Conservation (phyloP, 1,140 invertebrate genomes). For the Euura lappo region DNA sequence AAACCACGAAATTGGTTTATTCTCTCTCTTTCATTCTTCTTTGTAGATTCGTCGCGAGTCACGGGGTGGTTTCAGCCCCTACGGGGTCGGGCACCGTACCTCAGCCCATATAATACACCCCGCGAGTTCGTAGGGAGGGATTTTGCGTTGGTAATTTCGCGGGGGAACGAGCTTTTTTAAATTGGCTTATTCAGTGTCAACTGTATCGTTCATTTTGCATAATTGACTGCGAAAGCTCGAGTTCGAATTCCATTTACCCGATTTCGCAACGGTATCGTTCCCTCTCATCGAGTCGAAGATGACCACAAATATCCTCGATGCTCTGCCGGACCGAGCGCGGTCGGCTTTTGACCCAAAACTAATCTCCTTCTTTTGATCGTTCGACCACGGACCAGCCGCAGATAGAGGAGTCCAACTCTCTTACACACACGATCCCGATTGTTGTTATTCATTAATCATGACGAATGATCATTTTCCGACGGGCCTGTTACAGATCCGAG, state of each 20-base stretch:
- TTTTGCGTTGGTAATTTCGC: conserved; percentile 29
- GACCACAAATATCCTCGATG: not conserved
- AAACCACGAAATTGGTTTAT: conserved; percentile 62
- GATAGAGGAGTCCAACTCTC: no score
- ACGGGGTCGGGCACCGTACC: not conserved
- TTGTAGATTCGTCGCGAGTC: not conserved
- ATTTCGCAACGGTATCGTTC: not conserved
- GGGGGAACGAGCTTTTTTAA: conserved; percentile 58
- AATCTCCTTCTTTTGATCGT: not conserved
- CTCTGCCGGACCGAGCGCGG: not conserved
- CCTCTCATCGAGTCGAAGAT: not conserved
- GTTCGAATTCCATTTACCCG: not conserved
- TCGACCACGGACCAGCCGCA: not conserved
- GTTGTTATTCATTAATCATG: no score
- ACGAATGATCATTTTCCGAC: no score
- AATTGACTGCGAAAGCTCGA: not conserved
- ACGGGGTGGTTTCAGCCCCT: not conserved
- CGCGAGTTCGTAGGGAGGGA: conserved; percentile 12
- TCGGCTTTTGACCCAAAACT: not conserved
- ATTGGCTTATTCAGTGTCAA: conserved; percentile 37
- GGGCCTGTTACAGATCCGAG: no score
- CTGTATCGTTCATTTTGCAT: conserved; percentile 6
- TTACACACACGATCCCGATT: no score
- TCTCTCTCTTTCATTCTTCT: conserved; percentile 32
- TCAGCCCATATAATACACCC: not conserved